These are phyloP conservation scores for Planiliza haematocheilus DNA, from an alignment of 2,113 vertebrate species.

Conservation along the genomic window DNA sequence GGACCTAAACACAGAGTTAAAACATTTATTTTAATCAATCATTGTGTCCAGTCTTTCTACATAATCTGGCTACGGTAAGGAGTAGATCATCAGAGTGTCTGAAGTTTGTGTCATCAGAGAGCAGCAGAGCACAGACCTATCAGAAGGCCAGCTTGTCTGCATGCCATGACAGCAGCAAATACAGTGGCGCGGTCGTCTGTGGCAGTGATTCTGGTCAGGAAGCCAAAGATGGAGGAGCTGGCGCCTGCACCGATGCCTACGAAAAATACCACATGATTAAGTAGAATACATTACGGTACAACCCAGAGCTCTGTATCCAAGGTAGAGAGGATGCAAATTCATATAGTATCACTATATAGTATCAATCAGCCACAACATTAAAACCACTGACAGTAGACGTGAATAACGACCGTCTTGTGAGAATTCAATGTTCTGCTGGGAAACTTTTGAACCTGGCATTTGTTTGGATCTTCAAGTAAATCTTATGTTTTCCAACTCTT, in stretches of 20 bases:
- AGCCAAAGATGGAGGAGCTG: slow-evolving; percentile 86
- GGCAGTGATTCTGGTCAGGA: slow-evolving; percentile 82
- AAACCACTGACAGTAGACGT: too few species aligned
- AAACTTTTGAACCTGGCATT: too few species aligned
- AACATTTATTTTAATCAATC: neutral
- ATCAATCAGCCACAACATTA: too few species aligned
- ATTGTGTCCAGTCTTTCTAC: neutral
- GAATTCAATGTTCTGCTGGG: too few species aligned
- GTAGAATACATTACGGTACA: neutral
- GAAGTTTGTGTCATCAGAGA: neutral
- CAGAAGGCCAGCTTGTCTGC: slow-evolving; percentile 86
- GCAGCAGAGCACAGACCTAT: slow-evolving; percentile 79
- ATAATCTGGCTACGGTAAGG: neutral
- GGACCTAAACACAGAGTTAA: slow-evolving; percentile 73
- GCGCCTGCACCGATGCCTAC: slow-evolving; percentile 86
- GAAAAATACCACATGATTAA: neutral
- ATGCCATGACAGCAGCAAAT: slow-evolving; percentile 87
- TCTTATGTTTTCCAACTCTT: too few species aligned
- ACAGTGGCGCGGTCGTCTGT: slow-evolving; percentile 83
- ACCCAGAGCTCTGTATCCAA: neutral
- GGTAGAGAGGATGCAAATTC: neutral
- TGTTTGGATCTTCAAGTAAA: too few species aligned
- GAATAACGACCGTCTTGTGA: too few species aligned
- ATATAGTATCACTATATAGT: too few species aligned
- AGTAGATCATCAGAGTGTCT: neutral